A percentile compares a stretch with the other conserved stretches of the same genome.
Evolutionary conservation across 2,113 vertebrate species (phyloP).

Genomic region (Shinisaurus crocodilurus): DNA sequence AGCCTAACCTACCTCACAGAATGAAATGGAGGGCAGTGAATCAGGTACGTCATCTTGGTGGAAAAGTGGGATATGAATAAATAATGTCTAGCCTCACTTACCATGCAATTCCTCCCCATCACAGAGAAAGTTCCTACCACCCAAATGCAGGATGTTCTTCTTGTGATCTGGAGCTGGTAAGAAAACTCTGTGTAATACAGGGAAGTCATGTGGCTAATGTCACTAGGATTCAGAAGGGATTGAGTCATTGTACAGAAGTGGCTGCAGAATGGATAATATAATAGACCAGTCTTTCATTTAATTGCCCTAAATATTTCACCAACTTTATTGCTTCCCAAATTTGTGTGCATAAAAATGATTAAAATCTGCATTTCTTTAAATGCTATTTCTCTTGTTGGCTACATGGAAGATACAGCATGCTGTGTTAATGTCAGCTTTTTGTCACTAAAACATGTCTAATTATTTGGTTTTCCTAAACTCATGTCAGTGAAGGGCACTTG

Average conservation of each 20-base stretch:
- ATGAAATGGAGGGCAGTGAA: background rate
- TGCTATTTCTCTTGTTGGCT: background rate
- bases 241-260: background rate
- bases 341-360: rapidly evolving
- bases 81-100: background rate
- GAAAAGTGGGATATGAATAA: background rate
- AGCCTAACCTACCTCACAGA: background rate
- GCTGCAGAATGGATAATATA: background rate
- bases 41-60: background rate
- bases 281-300: background rate
- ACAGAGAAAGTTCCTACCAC: background rate
- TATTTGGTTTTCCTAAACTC: background rate
- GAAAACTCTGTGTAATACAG: background rate
- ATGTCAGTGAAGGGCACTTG: background rate
- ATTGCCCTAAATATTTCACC: background rate
- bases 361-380: background rate
- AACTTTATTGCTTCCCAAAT: slow-evolving; percentile 19
- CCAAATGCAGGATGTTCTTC: background rate
- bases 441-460: background rate
- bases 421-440: background rate
- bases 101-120: background rate
- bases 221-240: background rate
- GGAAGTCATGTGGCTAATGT: background rate
- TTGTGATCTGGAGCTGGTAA: background rate
- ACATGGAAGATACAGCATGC: background rate